Conservation (phyloP, 2,797 vertebrate species). For the Clarias fuscus region DNA sequence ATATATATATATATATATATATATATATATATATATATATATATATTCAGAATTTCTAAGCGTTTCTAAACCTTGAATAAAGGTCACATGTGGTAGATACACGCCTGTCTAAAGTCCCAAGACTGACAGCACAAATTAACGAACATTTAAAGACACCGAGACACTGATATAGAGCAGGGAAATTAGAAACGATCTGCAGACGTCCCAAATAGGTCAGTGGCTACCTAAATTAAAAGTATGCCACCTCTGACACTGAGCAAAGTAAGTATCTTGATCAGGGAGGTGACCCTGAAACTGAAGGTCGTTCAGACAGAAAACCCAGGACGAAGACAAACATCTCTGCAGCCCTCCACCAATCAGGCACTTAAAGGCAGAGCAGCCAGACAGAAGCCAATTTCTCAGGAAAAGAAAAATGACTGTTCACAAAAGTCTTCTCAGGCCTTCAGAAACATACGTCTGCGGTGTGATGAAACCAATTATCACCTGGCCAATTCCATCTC, state of each 20-base stretch:
- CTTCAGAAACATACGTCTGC: neutral
- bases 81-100: neutral
- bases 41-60: neutral
- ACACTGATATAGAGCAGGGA: neutral
- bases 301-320: neutral
- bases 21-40: neutral
- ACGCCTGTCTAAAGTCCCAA: neutral
- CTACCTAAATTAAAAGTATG: neutral
- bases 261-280: neutral
- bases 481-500: constrained; percentile 1
- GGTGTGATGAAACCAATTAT: constrained; percentile 27
- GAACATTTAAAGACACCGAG: neutral
- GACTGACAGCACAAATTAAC: neutral
- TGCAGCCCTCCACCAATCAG: neutral
- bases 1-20: neutral
- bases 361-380: neutral
- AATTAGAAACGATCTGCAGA: neutral
- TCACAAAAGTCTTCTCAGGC: neutral
- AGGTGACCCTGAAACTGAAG: neutral
- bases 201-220: neutral
- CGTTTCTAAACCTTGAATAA: neutral
- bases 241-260: neutral
- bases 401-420: neutral
- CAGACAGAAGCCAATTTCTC: neutral
- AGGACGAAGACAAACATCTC: neutral